These are phyloP conservation scores for Drosophila melanosoma DNA, from an alignment of 2,888 invertebrate genomes.

Conservation along the genomic window DNA sequence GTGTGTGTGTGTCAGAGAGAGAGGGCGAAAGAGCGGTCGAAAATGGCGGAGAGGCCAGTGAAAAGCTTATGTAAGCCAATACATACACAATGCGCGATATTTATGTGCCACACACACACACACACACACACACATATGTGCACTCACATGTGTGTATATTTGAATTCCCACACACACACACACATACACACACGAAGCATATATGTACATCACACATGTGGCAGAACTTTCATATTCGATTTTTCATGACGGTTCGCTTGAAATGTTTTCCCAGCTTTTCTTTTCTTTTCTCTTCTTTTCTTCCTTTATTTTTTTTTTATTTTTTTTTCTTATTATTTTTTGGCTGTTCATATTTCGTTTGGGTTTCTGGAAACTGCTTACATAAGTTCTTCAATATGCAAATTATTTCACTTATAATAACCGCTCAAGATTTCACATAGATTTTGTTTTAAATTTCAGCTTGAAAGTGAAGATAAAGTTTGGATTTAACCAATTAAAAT, in stretches of 20 bases:
- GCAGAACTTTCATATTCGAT: constrained; percentile 71
- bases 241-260: constrained; percentile 60
- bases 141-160: constrained; percentile 9
- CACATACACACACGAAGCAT: constrained; percentile 17
- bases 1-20: constrained; percentile 1
- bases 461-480: too few relatives aligned
- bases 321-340: not conserved
- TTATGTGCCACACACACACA: constrained; percentile 48
- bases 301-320: not conserved
- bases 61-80: constrained; percentile 80
- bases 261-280: constrained; percentile 43
- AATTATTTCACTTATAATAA: constrained; percentile 48
- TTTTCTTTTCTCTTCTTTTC: not conserved
- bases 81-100: constrained; percentile 74
- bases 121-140: constrained; percentile 19
- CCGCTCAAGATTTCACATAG: constrained; percentile 20
- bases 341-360: constrained; percentile 11
- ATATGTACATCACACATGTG: constrained; percentile 46
- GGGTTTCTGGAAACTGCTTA: constrained; percentile 33
- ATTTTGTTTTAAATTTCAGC: not conserved
- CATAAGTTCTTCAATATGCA: constrained; percentile 50
- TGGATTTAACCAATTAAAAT: too few relatives aligned
- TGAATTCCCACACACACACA: constrained; percentile 31
- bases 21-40: constrained; percentile 46
- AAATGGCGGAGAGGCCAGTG: constrained; percentile 62